Evolutionary conservation across 2,888 invertebrate species (phyloP), one percentile per base, ranked within the genome.

Genomic region (Mesodorylaimus sp.): DNA sequence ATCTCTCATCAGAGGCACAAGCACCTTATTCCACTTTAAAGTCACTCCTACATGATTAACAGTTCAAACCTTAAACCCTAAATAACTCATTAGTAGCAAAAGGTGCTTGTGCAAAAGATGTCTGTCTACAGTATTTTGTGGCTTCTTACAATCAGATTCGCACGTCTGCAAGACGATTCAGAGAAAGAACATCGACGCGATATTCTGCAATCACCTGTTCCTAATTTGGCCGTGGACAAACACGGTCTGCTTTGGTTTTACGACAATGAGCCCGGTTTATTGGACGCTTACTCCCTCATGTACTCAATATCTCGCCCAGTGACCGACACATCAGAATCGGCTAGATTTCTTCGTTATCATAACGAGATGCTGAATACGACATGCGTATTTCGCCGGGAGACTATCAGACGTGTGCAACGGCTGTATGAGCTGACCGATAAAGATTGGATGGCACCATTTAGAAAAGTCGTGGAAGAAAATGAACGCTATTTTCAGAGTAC

Each of bases 281-380:
- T 43, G 26, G 44, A 43, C 19, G 44, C 26, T 5, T 43, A 43
- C 44, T 25, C 24, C 24, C 27, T 43, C 13, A 16, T 43, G 44
- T 43, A 43, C 19, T 5, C 5, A 7, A 10, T 16, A 26, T 7
- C 24, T 26, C 24, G 27, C 19, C 16, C 16, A 7, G 32, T 7
- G 7, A 10, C 32, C 10, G 32, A 7, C 16, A 7, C 7, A 7
- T 25, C 10, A 10, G 44, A 43, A 16, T 43, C 44, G 5, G 21
- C 5, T 10, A 24, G 27, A 43, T 43, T 43, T 26, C 26, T 26
- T 7, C 5, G 19, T 5, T 43, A 26, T 26, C 44, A 43, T 19
- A 24, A 26, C 7, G 26, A 26, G 10, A 43, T 26, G 10, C 27
- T 43, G 44, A 26, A 24, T 5, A 10, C 26, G 7, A 26, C 10